A percentile compares a stretch with the other conserved stretches of the same genome.
Evolutionary conservation across 2,888 invertebrate species (phyloP).

Genomic region (Alcis repandata): DNA sequence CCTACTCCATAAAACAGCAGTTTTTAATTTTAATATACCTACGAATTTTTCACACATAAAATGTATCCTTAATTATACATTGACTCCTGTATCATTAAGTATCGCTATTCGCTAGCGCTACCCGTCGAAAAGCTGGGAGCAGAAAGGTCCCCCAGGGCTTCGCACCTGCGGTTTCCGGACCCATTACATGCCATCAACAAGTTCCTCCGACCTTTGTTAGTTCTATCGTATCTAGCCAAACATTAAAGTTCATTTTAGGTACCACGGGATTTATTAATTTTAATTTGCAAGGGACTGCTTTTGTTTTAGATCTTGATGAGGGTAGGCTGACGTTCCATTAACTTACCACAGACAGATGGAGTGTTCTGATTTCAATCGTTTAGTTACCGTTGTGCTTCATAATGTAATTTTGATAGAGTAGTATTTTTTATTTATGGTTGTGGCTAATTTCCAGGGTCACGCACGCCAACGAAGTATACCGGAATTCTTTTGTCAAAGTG

Average conservation of each 20-base stretch:
- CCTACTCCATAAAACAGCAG: too few relatives aligned
- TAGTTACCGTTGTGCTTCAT: slow-evolving; percentile 11
- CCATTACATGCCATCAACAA: slow-evolving; percentile 51
- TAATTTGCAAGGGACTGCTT: slow-evolving; percentile 44
- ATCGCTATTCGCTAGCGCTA: not conserved
- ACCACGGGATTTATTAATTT: slow-evolving; percentile 42
- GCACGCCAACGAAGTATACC: not conserved
- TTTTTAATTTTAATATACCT: too few relatives aligned
- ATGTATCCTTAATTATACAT: too few relatives aligned
- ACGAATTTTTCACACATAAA: too few relatives aligned
- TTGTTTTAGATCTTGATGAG: slow-evolving; percentile 40
- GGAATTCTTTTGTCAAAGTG: too few relatives aligned
- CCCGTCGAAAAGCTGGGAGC: slow-evolving; percentile 2
- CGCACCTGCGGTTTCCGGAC: slow-evolving; percentile 46
- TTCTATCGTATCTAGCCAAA: slow-evolving; percentile 23
- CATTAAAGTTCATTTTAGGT: slow-evolving; percentile 25
- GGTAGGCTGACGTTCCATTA: slow-evolving; percentile 41
- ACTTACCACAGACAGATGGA: slow-evolving; percentile 30
- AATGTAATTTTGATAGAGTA: slow-evolving; percentile 5
- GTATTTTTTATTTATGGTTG: not conserved
- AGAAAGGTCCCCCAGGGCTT: slow-evolving; percentile 35
- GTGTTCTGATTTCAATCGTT: slow-evolving; percentile 28
- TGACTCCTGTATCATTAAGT: not conserved
- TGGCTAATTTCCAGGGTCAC: not conserved
- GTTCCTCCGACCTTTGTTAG: slow-evolving; percentile 41